Evolutionary conservation across 2,888 invertebrate genomes (phyloP), one percentile per base, ranked within the genome.

Genomic region (Pseudoips prasinana): DNA sequence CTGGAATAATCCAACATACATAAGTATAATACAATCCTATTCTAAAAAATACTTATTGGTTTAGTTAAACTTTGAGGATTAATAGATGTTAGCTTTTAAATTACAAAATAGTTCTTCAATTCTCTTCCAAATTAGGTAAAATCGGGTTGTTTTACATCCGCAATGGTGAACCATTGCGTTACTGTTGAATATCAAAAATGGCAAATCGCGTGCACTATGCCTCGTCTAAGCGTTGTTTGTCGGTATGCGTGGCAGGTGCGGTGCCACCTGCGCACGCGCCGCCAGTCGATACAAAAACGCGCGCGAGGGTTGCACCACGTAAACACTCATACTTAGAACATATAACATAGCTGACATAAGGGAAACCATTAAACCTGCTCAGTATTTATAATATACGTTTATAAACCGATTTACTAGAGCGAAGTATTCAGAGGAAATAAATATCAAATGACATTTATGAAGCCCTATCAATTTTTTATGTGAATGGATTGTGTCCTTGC

Each of bases 241-340:
- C 58, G 57, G 59, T 80, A 51, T 85, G 81, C 74, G 58, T 78
- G 67, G 90, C 91, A 81, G 91, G 87, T 81, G 91, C 81, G 58
- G 73, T 44, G 71, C 58, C 87, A 88, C 87, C 87, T 88, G 87
- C 87, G 86, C 84, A 76, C 81, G 85, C 74, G 83, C 73, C 73
- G 77, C 34, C 53, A 58, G 45, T 70, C 79, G 81, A 80, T 81
- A 82, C 81, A 81, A 82, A 82, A 84, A 82, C 79, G 52, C 59
- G 67, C 68, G 62, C 66, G 59, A 57, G 48, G 46, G 46, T 47
- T 47, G 42, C 47, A 45, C 58, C 58, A 53, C 41, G 53, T 58
- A 55, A 53, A 57, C 51, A 57, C 51, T 60, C 53, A 62, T 58
- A 63, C 58, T 55, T 62, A 49, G 43, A 47, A 48, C 48, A 56